A percentile compares a stretch with the other conserved stretches of the same genome.
Conservation (phyloP, 2,797 vertebrate species). For the Alcedo atthis region DNA sequence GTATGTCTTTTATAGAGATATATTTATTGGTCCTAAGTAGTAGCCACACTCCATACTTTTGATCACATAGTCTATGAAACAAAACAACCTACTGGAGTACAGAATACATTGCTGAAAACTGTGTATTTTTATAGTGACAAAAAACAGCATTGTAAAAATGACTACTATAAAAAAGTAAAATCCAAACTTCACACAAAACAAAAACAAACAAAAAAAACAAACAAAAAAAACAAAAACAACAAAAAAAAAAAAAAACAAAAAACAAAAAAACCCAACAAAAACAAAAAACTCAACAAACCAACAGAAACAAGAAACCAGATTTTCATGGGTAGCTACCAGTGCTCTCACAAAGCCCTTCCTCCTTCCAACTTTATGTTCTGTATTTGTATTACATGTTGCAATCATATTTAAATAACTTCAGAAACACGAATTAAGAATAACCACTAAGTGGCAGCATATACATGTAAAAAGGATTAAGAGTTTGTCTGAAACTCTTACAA, state of each 20-base stretch:
- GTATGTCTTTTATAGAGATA: not conserved
- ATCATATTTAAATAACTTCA: not conserved
- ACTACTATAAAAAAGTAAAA: not conserved
- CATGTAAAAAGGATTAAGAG: not conserved
- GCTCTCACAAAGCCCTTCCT: not conserved
- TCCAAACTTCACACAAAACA: no score
- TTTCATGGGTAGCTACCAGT: not conserved
- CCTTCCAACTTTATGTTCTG: not conserved
- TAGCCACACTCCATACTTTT: not conserved
- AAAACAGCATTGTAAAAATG: not conserved
- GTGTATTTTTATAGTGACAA: not conserved
- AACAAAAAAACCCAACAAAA: not conserved
- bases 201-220: no score
- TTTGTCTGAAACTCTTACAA: not conserved
- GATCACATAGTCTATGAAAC: not conserved
- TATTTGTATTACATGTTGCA: not conserved
- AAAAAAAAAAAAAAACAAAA: not conserved
- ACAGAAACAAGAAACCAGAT: not conserved
- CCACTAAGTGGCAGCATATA: conserved; percentile 62
- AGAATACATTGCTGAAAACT: not conserved
- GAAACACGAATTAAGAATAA: not conserved
- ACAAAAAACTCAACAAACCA: not conserved
- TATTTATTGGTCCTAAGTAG: not conserved
- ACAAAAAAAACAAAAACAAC: no score
- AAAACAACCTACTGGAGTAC: not conserved